phyloP scores from a whole-genome alignment of 2,888 invertebrate genomes.

The Nudaria mundana region DNA sequence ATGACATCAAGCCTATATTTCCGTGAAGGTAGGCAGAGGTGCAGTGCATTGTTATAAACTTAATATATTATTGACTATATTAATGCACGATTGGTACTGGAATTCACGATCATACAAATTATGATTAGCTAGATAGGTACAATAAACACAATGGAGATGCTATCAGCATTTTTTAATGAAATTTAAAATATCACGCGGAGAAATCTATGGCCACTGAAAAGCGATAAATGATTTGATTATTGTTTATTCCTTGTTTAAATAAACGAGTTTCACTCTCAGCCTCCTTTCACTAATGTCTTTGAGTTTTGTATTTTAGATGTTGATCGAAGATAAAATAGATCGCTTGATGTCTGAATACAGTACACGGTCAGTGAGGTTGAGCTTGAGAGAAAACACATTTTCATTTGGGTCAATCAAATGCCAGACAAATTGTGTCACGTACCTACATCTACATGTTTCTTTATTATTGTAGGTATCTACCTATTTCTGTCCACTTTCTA shows the following conservation, averaged over 20 bases:
- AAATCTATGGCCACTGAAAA: constrained; percentile 57
- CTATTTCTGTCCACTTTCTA: constrained; percentile 37
- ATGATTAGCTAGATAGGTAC: background rate
- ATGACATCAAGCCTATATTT: too few species aligned
- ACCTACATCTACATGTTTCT: background rate
- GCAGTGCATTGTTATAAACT: too few species aligned
- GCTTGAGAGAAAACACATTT: constrained; percentile 74
- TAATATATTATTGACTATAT: too few species aligned
- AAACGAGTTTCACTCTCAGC: constrained; percentile 66
- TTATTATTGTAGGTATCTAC: constrained; percentile 6
- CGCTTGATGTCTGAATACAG: constrained; percentile 66
- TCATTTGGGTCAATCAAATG: constrained; percentile 79
- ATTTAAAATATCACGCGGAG: constrained; percentile 55
- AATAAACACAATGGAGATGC: constrained; percentile 30
- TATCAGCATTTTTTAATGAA: constrained; percentile 51
- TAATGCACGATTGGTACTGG: background rate
- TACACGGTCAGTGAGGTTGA: constrained; percentile 59
- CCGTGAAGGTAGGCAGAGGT: too few species aligned
- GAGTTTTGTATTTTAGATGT: constrained; percentile 66
- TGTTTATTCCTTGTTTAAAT: constrained; percentile 72
- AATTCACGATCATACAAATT: background rate
- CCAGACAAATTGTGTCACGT: constrained; percentile 55
- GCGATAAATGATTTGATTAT: constrained; percentile 70
- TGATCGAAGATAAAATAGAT: constrained; percentile 75
- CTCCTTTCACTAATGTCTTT: constrained; percentile 78